A percentile compares a stretch with the other conserved stretches of the same genome.
These are phyloP conservation scores for Amorpha juglandis DNA, from an alignment of 2,888 invertebrate species.

Conservation along the genomic window DNA sequence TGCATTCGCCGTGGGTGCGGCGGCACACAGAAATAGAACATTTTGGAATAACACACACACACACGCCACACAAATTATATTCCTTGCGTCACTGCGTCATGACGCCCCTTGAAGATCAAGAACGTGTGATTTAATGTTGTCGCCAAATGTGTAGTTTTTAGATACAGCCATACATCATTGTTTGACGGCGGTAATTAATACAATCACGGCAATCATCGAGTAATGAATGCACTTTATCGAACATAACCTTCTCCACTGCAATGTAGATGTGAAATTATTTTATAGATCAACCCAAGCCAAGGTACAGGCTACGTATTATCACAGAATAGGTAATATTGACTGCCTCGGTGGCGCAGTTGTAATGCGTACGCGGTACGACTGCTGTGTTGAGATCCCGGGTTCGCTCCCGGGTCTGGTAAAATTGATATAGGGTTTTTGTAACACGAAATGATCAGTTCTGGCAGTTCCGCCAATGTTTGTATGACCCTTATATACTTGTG, in stretches of 20 bases:
- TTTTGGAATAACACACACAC: constrained; percentile 74
- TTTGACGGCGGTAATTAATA: too few relatives aligned
- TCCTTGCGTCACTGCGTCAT: constrained; percentile 72
- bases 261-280: too few relatives aligned
- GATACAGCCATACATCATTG: not conserved
- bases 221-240: not conserved
- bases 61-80: constrained; percentile 74
- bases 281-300: too few relatives aligned
- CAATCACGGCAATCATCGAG: too few relatives aligned
- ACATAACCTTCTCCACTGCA: too few relatives aligned
- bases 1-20: constrained; percentile 68
- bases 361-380: too few relatives aligned
- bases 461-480: not conserved
- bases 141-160: constrained; percentile 28
- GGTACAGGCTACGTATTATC: too few relatives aligned
- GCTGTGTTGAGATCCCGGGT: too few relatives aligned
- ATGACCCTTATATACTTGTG: not conserved
- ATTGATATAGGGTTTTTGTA: too few relatives aligned
- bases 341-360: too few relatives aligned
- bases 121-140: constrained; percentile 43
- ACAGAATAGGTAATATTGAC: too few relatives aligned
- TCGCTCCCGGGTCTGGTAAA: too few relatives aligned
- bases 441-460: not conserved
- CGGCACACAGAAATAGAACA: constrained; percentile 79
- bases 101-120: constrained; percentile 72